Conservation (phyloP, 2,797 vertebrate genomes). For the Amphiprion clarkii region DNA sequence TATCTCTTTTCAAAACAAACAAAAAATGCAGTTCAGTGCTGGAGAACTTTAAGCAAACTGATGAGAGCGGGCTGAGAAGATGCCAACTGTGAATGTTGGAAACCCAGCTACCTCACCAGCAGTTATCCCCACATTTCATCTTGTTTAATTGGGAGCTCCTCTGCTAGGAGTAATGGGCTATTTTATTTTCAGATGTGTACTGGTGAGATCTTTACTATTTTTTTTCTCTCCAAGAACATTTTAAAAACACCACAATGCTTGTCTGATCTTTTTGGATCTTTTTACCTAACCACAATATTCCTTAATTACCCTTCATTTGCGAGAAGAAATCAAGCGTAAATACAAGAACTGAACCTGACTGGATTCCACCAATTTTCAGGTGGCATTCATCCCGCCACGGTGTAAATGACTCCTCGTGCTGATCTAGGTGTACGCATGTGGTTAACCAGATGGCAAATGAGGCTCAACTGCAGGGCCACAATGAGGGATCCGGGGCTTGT, state of each 20-base stretch:
- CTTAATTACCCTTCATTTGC: conserved; percentile 40
- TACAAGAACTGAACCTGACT: conserved; percentile 23
- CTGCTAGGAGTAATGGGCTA: conserved; percentile 38
- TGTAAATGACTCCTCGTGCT: conserved; percentile 54
- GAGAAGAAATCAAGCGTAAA: conserved; percentile 27
- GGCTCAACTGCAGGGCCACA: conserved; percentile 42
- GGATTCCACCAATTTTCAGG: conserved; percentile 24
- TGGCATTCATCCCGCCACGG: conserved; percentile 32
- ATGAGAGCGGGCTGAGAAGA: too few relatives aligned
- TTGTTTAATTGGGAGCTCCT: conserved; percentile 52
- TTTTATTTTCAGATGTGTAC: conserved; percentile 55
- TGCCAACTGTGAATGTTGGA: not conserved
- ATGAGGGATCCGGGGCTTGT: conserved; percentile 34
- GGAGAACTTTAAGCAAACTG: too few relatives aligned
- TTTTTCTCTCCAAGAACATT: conserved; percentile 9
- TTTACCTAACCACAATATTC: conserved; percentile 13
- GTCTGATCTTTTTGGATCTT: conserved; percentile 22
- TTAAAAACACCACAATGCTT: conserved; percentile 19
- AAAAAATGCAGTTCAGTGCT: too few relatives aligned
- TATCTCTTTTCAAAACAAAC: too few relatives aligned
- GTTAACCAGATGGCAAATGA: conserved; percentile 72
- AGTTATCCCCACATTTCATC: conserved; percentile 55
- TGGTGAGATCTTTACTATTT: conserved; percentile 19
- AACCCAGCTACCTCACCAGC: conserved; percentile 48
- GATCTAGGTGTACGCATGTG: conserved; percentile 50